phyloP scores from a whole-genome alignment of 1,140 invertebrate species.

The Formica exsecta region DNA sequence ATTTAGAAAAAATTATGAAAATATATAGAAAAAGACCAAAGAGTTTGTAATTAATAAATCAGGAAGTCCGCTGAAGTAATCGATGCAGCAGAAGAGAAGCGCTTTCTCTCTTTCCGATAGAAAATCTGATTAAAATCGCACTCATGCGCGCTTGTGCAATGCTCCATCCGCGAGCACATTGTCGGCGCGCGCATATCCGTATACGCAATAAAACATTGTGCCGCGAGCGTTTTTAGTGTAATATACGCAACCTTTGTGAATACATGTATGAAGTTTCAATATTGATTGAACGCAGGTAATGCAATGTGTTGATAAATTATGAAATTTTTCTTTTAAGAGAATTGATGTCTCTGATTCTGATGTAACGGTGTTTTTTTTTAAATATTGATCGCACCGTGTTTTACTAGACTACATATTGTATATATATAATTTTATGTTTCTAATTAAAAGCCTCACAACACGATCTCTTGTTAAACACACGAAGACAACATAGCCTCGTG shows the following conservation, averaged over 20 bases:
- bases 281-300: not conserved
- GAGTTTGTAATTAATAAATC: constrained; percentile 31
- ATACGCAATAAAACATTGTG: constrained; percentile 43
- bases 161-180: constrained; percentile 30
- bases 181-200: not conserved
- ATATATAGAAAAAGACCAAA: not conserved
- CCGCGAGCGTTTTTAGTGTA: not conserved
- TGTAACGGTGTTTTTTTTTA: not conserved
- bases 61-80: constrained; percentile 58
- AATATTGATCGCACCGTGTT: not conserved
- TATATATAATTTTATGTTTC: not conserved
- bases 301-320: constrained; percentile 2
- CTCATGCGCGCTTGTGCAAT: constrained; percentile 69
- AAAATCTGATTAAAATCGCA: constrained; percentile 73
- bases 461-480: not conserved
- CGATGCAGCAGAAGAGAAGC: constrained; percentile 68
- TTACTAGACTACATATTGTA: constrained; percentile 18
- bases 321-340: not conserved
- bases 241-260: constrained; percentile 19
- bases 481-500: not conserved
- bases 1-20: not conserved
- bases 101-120: constrained; percentile 75
- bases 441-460: constrained; percentile 26
- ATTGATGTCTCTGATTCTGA: too few species aligned
- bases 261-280: not conserved